Evolutionary conservation across 1,140 invertebrate genomes (phyloP), one percentile per base, ranked within the genome.

Genomic region (Zaprionus capensis): DNA sequence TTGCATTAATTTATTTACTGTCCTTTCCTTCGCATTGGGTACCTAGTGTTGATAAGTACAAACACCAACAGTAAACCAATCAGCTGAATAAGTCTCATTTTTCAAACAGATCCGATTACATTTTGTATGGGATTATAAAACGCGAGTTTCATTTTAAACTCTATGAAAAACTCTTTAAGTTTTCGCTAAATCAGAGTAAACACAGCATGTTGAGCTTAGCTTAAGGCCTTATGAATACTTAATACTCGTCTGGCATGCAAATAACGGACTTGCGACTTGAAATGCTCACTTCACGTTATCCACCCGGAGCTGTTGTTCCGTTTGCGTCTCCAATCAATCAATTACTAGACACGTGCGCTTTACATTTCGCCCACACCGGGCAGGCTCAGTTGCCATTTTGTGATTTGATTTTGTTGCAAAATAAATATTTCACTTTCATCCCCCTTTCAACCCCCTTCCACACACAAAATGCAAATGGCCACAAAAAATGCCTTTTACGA

Each of bases 271-370:
- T 4, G 24, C 15, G 14, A 12, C 65, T 20, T 28, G 51, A 44
- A 17, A 0, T 22, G 11, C 22, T 28, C 36, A 58, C 24, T 22
- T 22, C 22, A 22, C 41, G 41, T 66, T 66, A 31, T 61, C 56
- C 41, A n/a, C 59, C 2, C 38, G 38, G 3, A 90, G 81, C 85
- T 90, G 85, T 77, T 88, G 63, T 64, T 66, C 68, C 70, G 51
- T 59, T 59, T 81, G 71, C 53, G 70, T 58, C 62, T 71, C 66
- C 72, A 79, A 81, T 81, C 80, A 72, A 81, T 80, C 80, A 81
- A 79, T 79, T 80, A 84, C 64, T 68, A 17, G 76, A 74, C 84
- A 90, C 78, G 81, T 80, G 75, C 70, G 67, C 58, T 46, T 46
- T 17, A 46, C 41, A 46, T 44, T 44, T 44, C 38, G n/a, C 15